phyloP scores from a whole-genome alignment of 2,113 vertebrate genomes.

The Ciconia stormi region DNA sequence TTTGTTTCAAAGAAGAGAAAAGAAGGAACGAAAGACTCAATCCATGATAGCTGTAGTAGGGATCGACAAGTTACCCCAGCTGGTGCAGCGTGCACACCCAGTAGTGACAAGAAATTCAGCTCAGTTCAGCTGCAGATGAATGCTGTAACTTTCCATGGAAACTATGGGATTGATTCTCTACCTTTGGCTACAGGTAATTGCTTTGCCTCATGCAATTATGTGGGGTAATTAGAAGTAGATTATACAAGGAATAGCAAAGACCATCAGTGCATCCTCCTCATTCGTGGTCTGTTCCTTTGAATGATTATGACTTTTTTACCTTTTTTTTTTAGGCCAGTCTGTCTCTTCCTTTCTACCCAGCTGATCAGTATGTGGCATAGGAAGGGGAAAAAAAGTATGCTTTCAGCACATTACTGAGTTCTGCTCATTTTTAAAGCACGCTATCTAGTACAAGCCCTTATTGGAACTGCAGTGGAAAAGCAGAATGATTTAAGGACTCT shows the following conservation, averaged over 20 bases:
- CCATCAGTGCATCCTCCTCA: background rate
- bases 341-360: background rate
- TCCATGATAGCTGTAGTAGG: background rate
- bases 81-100: no score
- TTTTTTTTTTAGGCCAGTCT: background rate
- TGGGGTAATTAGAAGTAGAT: background rate
- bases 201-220: background rate
- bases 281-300: background rate
- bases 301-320: background rate
- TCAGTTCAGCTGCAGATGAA: background rate
- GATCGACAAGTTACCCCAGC: fast-evolving
- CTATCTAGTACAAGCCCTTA: background rate
- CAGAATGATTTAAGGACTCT: background rate
- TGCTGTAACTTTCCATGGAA: background rate
- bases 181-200: slow-evolving; percentile 3
- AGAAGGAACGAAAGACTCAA: background rate
- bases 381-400: background rate
- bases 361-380: background rate
- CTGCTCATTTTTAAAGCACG: background rate
- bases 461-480: background rate
- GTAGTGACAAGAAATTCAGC: background rate
- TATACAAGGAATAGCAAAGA: background rate
- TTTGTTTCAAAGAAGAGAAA: background rate
- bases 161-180: background rate
- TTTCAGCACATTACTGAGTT: background rate